Percentiles rank a stretch among this genome's conserved stretches.
Conservation (phyloP, 2,113 vertebrate genomes). For the Actenoides lindsayi region DNA sequence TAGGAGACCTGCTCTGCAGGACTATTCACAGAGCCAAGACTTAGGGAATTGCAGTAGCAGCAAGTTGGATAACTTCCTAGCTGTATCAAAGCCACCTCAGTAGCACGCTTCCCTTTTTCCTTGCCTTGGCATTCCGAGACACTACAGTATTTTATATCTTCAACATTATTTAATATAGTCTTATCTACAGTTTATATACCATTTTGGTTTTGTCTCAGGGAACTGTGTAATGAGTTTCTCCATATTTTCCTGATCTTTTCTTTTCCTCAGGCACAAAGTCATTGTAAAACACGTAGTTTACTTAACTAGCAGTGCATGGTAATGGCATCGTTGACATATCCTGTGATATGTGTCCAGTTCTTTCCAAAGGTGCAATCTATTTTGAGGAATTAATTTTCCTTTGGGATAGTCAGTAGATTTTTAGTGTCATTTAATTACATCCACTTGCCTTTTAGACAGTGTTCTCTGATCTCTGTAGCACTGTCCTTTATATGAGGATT, state of each 20-base stretch:
- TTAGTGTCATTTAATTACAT: not conserved
- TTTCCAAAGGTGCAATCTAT: not conserved
- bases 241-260: not conserved
- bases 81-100: not conserved
- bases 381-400: not conserved
- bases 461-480: not conserved
- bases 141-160: not conserved
- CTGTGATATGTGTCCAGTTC: not conserved
- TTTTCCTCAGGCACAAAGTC: not conserved
- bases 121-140: not conserved
- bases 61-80: not conserved
- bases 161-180: not conserved
- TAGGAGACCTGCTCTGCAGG: not conserved
- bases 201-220: not conserved
- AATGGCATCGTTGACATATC: not conserved
- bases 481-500: not conserved
- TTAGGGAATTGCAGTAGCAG: not conserved
- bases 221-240: not conserved
- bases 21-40: not conserved
- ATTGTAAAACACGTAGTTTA: not conserved
- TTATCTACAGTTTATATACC: not conserved
- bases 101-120: not conserved
- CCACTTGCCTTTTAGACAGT: not conserved
- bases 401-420: not conserved
- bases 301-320: not conserved